Evolutionary conservation across 2,113 vertebrate genomes (phyloP).

Genomic region (Bubo blakistoni): DNA sequence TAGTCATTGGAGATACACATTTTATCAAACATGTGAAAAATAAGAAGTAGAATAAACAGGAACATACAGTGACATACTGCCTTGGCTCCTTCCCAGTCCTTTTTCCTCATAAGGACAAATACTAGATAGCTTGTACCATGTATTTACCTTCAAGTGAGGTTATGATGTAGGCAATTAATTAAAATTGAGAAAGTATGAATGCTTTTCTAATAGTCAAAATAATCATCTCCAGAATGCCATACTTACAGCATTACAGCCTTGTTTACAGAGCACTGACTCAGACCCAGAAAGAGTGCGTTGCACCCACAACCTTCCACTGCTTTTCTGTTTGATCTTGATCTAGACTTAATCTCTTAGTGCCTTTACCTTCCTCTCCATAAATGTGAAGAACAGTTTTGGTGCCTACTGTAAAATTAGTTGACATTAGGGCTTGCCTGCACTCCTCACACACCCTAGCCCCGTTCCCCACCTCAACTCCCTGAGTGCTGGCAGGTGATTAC

Average conservation of each 20-base stretch:
- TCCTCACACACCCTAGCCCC: not conserved
- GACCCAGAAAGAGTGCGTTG: not conserved
- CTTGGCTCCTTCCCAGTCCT: not conserved
- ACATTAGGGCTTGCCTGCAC: not conserved
- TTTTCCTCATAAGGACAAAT: constrained; percentile 9
- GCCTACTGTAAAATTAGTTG: not conserved
- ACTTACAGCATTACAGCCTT: not conserved
- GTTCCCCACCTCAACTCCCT: not conserved
- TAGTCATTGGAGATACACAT: constrained; percentile 57
- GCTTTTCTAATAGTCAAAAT: not conserved
- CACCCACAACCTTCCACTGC: not conserved
- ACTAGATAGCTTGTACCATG: not conserved
- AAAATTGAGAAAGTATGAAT: not conserved
- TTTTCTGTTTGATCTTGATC: not conserved
- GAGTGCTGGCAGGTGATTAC: not conserved
- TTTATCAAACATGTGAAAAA: constrained; percentile 54
- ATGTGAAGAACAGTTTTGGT: not conserved
- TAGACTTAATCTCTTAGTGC: not conserved
- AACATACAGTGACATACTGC: constrained; percentile 34
- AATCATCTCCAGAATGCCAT: not conserved
- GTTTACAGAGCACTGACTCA: not conserved
- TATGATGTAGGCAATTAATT: not conserved
- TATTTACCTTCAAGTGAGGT: not conserved
- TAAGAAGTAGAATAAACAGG: constrained; percentile 61
- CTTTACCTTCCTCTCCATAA: not conserved